Percentiles rank a stretch among this genome's conserved stretches.
These are phyloP conservation scores for Siniperca scherzeri DNA, from an alignment of 2,797 vertebrate species.

Conservation along the genomic window DNA sequence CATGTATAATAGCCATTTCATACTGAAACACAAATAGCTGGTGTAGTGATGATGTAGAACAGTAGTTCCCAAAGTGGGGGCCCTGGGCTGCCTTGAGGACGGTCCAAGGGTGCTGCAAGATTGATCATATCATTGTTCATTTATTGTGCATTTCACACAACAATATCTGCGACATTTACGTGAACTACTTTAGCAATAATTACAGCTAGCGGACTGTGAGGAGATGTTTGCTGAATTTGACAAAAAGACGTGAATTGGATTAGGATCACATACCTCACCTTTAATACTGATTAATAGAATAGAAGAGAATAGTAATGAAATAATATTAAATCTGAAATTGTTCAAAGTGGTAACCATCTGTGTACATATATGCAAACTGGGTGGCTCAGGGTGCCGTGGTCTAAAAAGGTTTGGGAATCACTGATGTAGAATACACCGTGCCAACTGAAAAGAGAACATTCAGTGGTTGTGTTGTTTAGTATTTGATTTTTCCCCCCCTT, in stretches of 20 bases:
- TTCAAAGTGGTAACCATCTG: not conserved
- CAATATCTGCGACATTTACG: no score
- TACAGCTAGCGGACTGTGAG: no score
- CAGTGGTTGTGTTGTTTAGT: not conserved
- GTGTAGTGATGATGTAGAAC: not conserved
- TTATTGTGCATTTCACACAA: not conserved
- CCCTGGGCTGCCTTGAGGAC: no score
- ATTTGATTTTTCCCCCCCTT: not conserved
- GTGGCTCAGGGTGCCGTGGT: no score
- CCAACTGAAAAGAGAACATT: not conserved
- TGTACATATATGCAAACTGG: no score
- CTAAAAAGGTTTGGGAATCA: not conserved
- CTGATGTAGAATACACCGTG: not conserved
- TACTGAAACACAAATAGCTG: not conserved
- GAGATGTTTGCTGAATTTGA: no score
- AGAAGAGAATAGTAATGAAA: no score
- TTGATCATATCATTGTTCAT: not conserved
- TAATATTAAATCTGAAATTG: no score
- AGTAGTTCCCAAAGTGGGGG: not conserved
- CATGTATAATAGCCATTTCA: constrained; percentile 2
- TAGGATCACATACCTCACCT: no score
- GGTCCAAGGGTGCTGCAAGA: not conserved
- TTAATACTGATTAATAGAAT: no score
- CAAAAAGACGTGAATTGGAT: no score
- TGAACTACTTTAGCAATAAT: no score